phyloP scores from a whole-genome alignment of 1,140 invertebrate species.

The Drosophila varians region DNA sequence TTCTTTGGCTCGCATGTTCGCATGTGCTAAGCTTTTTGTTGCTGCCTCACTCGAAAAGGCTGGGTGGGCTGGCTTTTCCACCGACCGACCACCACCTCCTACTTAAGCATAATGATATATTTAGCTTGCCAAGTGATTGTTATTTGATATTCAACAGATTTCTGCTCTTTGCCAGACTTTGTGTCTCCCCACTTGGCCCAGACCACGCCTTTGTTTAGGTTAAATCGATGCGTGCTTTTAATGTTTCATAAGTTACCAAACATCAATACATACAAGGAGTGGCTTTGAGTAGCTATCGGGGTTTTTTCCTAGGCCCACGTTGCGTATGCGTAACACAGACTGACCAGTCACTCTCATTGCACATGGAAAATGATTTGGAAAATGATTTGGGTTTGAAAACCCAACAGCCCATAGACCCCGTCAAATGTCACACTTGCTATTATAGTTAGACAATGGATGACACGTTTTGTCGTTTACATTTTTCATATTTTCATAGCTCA shows the following conservation, averaged over 20 bases:
- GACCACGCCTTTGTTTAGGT: slow-evolving; percentile 37
- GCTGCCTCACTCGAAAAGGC: slow-evolving; percentile 20
- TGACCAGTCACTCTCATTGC: slow-evolving; percentile 2
- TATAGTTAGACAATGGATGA: slow-evolving; percentile 32
- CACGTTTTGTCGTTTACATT: slow-evolving; percentile 43
- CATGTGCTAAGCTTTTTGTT: slow-evolving; percentile 51
- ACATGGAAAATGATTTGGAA: slow-evolving; percentile 16
- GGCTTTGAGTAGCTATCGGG: slow-evolving; percentile 3
- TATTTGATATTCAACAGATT: slow-evolving; percentile 83
- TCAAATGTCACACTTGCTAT: slow-evolving; percentile 6
- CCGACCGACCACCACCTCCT: slow-evolving; percentile 64
- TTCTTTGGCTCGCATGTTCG: slow-evolving; percentile 31
- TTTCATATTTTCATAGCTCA: slow-evolving; percentile 76
- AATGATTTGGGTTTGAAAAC: slow-evolving; percentile 1
- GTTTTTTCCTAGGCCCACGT: slow-evolving; percentile 16
- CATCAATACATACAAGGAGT: slow-evolving; percentile 9
- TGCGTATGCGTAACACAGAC: slow-evolving; percentile 60
- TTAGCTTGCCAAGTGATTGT: slow-evolving; percentile 82
- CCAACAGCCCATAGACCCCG: slow-evolving; percentile 12
- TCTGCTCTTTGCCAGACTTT: slow-evolving; percentile 39
- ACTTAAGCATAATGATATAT: slow-evolving; percentile 82
- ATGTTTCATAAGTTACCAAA: slow-evolving; percentile 61
- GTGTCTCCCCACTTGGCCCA: slow-evolving; percentile 13
- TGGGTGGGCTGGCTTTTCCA: not conserved
- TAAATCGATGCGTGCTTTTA: slow-evolving; percentile 66